These are phyloP conservation scores for Scaptomyza flava DNA, from an alignment of 2,888 invertebrate species.

Conservation along the genomic window DNA sequence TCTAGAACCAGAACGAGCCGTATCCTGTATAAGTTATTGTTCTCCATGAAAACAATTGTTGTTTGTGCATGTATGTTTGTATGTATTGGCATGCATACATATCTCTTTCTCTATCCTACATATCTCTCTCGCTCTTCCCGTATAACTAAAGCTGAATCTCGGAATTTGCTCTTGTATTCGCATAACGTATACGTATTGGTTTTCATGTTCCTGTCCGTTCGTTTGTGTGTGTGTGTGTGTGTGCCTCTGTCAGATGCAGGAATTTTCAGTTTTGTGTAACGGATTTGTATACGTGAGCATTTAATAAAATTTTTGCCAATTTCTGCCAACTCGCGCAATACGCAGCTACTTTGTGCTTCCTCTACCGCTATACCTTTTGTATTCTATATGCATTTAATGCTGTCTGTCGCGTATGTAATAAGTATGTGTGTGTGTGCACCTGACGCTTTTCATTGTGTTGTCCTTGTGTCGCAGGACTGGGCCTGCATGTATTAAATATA, in stretches of 20 bases:
- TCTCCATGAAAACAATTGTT: conserved; percentile 76
- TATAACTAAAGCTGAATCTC: conserved; percentile 36
- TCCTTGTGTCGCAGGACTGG: conserved; percentile 37
- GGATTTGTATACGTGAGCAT: conserved; percentile 81
- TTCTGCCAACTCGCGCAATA: conserved; percentile 44
- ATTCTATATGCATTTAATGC: conserved; percentile 55
- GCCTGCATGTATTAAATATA: conserved; percentile 39
- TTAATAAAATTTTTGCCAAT: conserved; percentile 79
- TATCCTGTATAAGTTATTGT: conserved; percentile 80
- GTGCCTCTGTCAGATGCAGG: conserved; percentile 69
- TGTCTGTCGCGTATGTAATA: conserved; percentile 7
- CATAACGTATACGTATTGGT: conserved; percentile 10
- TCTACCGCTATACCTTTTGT: conserved; percentile 2
- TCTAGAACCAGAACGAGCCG: conserved; percentile 53
- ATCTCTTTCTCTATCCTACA: conserved; percentile 30
- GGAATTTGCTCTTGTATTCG: conserved; percentile 22
- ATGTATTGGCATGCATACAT: conserved; percentile 57
- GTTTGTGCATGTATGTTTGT: conserved; percentile 49
- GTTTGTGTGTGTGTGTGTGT: conserved; percentile 24
- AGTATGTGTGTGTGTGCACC: conserved; percentile 30
- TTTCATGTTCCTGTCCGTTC: conserved; percentile 2
- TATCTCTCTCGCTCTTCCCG: conserved; percentile 1
- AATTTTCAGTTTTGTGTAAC: conserved; percentile 77
- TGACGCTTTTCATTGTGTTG: conserved; percentile 9
- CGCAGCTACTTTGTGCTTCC: conserved; percentile 20